A percentile compares a stretch with the other conserved stretches of the same genome.
Conservation (phyloP, 2,113 vertebrate species). For the Ursus arctos region DNA sequence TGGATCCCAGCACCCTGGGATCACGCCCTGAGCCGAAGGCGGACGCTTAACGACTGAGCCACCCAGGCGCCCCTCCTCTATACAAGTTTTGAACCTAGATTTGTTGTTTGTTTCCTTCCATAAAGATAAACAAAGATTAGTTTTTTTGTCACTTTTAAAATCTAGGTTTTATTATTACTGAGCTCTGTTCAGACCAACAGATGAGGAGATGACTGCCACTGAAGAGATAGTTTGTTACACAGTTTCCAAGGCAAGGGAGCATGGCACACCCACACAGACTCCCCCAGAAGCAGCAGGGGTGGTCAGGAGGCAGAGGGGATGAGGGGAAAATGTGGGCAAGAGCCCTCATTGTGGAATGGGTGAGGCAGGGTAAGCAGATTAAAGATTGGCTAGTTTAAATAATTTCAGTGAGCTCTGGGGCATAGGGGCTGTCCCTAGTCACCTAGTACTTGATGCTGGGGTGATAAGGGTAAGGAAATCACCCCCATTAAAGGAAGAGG, state of each 20-base stretch:
- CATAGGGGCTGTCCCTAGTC: neutral
- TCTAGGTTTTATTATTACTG: neutral
- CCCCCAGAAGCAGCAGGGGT: neutral
- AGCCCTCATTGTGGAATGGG: neutral
- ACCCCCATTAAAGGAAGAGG: neutral
- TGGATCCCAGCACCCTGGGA: too few relatives aligned
- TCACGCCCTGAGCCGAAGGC: too few relatives aligned
- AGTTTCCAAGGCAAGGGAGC: neutral
- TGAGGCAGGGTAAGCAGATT: neutral
- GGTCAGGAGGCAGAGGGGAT: neutral
- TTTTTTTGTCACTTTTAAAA: conserved; percentile 9
- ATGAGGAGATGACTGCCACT: neutral
- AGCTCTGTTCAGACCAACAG: neutral
- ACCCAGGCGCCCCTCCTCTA: too few relatives aligned
- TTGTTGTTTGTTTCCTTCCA: neutral
- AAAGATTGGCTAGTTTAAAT: neutral
- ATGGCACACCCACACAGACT: fast-evolving
- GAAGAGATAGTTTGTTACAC: neutral
- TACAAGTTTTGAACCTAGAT: neutral
- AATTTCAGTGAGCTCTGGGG: neutral
- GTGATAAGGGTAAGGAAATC: neutral
- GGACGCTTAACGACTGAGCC: too few relatives aligned
- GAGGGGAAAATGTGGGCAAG: neutral
- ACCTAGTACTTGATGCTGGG: neutral
- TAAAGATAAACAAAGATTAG: neutral